Evolutionary conservation across 2,113 vertebrate species (phyloP).

Genomic region (Nicator chloris): DNA sequence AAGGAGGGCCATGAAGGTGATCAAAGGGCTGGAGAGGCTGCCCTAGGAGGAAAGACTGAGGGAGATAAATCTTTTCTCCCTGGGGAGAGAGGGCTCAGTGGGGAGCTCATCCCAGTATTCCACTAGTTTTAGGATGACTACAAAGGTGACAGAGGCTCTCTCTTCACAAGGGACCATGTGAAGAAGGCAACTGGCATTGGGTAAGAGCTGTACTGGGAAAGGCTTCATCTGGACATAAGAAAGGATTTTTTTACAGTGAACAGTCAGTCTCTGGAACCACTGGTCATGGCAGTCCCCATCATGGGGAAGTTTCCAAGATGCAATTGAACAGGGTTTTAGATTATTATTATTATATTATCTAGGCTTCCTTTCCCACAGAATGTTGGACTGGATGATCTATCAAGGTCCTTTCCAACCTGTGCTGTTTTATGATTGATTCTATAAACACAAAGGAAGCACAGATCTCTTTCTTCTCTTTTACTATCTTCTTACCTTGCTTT

Average conservation of each 20-base stretch:
- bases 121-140: background rate
- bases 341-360: background rate
- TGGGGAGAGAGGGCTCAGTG: background rate
- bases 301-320: fast-evolving
- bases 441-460: background rate
- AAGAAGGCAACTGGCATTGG: background rate
- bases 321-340: fast-evolving
- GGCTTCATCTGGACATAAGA: background rate
- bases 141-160: background rate
- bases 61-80: background rate
- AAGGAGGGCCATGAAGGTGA: background rate
- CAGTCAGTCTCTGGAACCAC: background rate
- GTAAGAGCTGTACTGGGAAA: background rate
- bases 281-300: fast-evolving
- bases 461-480: background rate
- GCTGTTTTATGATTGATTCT: background rate
- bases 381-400: background rate
- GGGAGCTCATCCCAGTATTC: background rate
- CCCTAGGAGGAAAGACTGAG: background rate
- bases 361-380: background rate
- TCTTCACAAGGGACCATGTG: background rate
- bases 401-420: background rate
- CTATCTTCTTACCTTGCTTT: background rate
- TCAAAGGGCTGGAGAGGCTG: background rate
- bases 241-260: background rate